phyloP scores from a whole-genome alignment of 2,888 invertebrate species.

The Chymomyza fuscimana region DNA sequence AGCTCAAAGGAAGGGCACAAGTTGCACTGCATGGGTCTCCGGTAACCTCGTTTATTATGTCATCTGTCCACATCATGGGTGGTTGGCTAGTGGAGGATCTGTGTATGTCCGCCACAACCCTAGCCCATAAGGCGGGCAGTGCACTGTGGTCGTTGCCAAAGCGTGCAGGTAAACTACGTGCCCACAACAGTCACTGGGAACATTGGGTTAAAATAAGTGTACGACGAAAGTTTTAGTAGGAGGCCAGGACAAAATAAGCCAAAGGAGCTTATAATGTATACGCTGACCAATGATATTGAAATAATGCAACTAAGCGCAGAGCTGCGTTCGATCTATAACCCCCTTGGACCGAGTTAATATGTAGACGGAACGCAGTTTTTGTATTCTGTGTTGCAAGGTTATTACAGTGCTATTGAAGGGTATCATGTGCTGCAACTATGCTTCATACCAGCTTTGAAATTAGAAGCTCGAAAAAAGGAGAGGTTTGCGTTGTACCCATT shows the following conservation, averaged over 20 bases:
- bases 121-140: background rate
- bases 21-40: slow-evolving; percentile 28
- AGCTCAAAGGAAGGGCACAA: slow-evolving; percentile 42
- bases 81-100: background rate
- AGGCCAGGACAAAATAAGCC: slow-evolving; percentile 15
- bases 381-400: too few species aligned
- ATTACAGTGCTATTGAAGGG: too few species aligned
- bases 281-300: slow-evolving; percentile 33
- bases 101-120: background rate
- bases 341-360: background rate
- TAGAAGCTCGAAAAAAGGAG: too few species aligned
- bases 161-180: slow-evolving; percentile 37
- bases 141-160: background rate
- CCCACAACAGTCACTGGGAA: slow-evolving; percentile 19
- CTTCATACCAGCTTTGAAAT: too few species aligned
- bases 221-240: slow-evolving; percentile 41
- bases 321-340: slow-evolving; percentile 50
- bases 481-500: too few species aligned
- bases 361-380: too few species aligned
- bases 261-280: slow-evolving; percentile 22
- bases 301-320: slow-evolving; percentile 49
- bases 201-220: slow-evolving; percentile 36
- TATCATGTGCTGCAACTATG: too few species aligned
- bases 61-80: slow-evolving; percentile 35
- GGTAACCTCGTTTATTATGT: slow-evolving; percentile 65